A percentile compares a stretch with the other conserved stretches of the same genome.
Conservation (phyloP, 1,140 invertebrate genomes). For the Brachystomella parvula region DNA sequence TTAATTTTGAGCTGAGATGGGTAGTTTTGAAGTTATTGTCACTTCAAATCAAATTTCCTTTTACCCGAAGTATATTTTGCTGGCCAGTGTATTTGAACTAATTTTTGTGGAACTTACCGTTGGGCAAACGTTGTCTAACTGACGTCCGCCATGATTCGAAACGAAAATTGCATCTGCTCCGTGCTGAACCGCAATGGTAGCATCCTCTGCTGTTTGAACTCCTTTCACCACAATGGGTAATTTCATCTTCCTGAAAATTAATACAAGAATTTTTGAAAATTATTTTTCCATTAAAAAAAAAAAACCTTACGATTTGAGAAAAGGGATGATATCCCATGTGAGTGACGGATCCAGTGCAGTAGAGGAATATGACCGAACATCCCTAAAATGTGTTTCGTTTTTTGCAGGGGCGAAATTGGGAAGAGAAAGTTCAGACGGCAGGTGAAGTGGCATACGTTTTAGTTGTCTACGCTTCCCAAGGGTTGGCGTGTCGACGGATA, state of each 20-base stretch:
- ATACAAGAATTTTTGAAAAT: background rate
- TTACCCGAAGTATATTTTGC: too few species aligned
- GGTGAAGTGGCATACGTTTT: background rate
- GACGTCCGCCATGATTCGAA: conserved; percentile 84
- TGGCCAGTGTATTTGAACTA: too few species aligned
- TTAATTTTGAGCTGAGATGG: too few species aligned
- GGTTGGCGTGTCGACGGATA: conserved; percentile 82
- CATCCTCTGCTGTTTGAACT: conserved; percentile 79
- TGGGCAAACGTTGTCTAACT: conserved; percentile 75
- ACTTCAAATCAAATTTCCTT: too few species aligned
- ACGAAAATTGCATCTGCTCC: conserved; percentile 73
- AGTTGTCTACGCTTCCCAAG: conserved; percentile 62
- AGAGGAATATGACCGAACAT: background rate
- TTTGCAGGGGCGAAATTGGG: background rate
- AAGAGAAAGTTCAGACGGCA: background rate
- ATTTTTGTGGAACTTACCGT: conserved; percentile 61
- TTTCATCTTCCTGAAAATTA: conserved; percentile 48
- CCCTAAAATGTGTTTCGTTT: background rate
- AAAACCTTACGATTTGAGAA: background rate
- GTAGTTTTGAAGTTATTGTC: too few species aligned
- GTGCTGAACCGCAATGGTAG: conserved; percentile 59
- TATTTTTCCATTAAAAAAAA: background rate
- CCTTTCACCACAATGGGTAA: conserved; percentile 84
- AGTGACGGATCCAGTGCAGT: background rate
- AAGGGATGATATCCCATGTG: background rate